Evolutionary conservation across 1,140 invertebrate species (phyloP).

Genomic region (Sipha flava): DNA sequence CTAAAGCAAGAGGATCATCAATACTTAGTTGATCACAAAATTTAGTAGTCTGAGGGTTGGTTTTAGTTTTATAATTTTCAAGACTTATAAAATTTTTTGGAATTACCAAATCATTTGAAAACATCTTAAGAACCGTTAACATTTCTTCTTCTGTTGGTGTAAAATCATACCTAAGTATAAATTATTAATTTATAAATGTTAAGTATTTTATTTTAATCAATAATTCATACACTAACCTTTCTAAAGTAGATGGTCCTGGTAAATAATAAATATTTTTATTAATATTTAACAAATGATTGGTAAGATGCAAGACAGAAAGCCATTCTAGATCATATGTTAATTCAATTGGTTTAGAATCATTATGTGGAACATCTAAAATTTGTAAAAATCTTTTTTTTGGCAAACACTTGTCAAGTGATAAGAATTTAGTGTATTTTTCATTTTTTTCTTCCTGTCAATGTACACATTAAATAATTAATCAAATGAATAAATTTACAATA

Average conservation of each 20-base stretch:
- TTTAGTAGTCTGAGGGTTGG: slow-evolving; percentile 72
- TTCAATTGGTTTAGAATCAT: slow-evolving; percentile 50
- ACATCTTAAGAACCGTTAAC: slow-evolving; percentile 56
- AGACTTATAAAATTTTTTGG: slow-evolving; percentile 71
- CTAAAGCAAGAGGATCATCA: slow-evolving; percentile 57
- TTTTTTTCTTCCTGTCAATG: neutral
- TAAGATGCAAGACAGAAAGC: slow-evolving; percentile 76
- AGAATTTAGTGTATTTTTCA: slow-evolving; percentile 50
- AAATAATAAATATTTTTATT: slow-evolving; percentile 62
- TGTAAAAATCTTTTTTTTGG: slow-evolving; percentile 80
- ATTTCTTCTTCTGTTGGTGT: slow-evolving; percentile 68
- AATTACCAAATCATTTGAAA: slow-evolving; percentile 51
- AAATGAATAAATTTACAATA: neutral
- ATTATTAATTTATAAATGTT: neutral
- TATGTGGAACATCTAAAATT: slow-evolving; percentile 48
- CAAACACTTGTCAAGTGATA: slow-evolving; percentile 93
- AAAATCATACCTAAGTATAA: slow-evolving; percentile 57
- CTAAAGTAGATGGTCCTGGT: slow-evolving; percentile 61
- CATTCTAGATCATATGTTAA: slow-evolving; percentile 88
- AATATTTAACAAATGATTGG: slow-evolving; percentile 78
- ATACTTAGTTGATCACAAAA: slow-evolving; percentile 74
- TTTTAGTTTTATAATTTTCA: slow-evolving; percentile 53
- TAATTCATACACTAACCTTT: slow-evolving; percentile 48
- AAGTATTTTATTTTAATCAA: neutral
- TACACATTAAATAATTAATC: neutral